A percentile compares a stretch with the other conserved stretches of the same genome.
phyloP scores from a whole-genome alignment of 2,113 vertebrate genomes.

The Fregata magnificens region DNA sequence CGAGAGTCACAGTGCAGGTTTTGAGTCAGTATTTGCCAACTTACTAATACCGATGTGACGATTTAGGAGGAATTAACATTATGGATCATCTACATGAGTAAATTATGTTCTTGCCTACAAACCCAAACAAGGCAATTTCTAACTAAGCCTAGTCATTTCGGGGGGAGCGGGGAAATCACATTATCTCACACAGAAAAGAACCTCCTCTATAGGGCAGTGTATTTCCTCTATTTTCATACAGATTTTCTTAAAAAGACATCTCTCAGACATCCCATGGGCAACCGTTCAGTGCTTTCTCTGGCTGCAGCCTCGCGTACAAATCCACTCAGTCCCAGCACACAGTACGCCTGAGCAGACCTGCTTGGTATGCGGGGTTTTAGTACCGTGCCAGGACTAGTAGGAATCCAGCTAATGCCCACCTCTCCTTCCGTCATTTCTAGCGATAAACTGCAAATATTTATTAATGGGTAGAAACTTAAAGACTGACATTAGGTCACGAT shows the following conservation, averaged over 20 bases:
- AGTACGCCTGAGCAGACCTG: not conserved
- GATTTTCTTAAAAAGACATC: not conserved
- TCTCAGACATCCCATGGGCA: not conserved
- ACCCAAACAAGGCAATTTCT: not conserved
- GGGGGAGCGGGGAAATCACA: not conserved
- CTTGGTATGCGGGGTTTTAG: not conserved
- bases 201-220: not conserved
- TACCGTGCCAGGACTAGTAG: fast-evolving
- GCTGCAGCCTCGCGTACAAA: not conserved
- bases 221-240: not conserved
- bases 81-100: not conserved
- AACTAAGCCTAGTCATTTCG: not conserved
- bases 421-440: not conserved
- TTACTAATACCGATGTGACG: not conserved
- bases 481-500: not conserved
- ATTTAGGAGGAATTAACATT: not conserved
- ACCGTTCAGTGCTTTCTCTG: not conserved
- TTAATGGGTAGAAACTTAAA: not conserved
- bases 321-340: not conserved
- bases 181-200: not conserved
- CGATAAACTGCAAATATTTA: not conserved
- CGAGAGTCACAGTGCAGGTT: fast-evolving
- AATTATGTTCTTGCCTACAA: not conserved
- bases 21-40: not conserved
- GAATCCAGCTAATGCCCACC: not conserved